Base-by-base conservation (phyloP, 2,888 invertebrate species). In the Lepidonotus clava region DNA sequence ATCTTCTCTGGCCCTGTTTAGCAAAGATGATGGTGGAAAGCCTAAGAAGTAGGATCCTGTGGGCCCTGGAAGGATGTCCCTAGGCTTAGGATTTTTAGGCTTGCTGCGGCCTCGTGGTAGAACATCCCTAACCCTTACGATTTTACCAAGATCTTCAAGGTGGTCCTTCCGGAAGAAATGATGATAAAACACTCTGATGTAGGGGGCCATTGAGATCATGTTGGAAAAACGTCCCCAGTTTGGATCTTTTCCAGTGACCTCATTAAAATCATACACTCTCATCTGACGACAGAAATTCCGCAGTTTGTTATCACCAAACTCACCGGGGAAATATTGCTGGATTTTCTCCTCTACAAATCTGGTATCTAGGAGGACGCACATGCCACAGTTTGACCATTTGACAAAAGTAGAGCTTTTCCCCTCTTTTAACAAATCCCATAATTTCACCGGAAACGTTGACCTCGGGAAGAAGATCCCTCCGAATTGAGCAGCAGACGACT, bases 271-370 rank as follows among this genome's bases (percentile, higher is more conserved):
- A 41, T 80, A 80, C 28, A 80, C 80, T 1, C 80, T 21, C 0
- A 80, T 41, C 32, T 80, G 80, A 1, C 80, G 80, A 21, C 41
- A 80, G 28, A 80, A 80, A 46, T 80, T 80, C 28, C 80, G 40
- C 2, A 80, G 80, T 46, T 80, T 80, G 32, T 80, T 41, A 21
- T 80, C 80, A 5, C 80, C 80, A 46, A 80, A 80, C 80, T 80
- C 80, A 1, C 80, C 80, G 18, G 80, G 41, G 46, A 80, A 80
- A 14, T 32, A 41, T 11, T 80, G 46, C 18, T 32, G 41, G 41
- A 80, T 80, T 41, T 80, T 51, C 51, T 46, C 41, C 5, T 80
- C 46, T 5, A 80, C 41, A 2, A 41, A 14, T 4, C 51, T 21
- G 28, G 80, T 41, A 34, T 80, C 80, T 0, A 80, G 41, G 5